Conservation (phyloP, 2,797 vertebrate species). For the Gambusia yucatana region DNA sequence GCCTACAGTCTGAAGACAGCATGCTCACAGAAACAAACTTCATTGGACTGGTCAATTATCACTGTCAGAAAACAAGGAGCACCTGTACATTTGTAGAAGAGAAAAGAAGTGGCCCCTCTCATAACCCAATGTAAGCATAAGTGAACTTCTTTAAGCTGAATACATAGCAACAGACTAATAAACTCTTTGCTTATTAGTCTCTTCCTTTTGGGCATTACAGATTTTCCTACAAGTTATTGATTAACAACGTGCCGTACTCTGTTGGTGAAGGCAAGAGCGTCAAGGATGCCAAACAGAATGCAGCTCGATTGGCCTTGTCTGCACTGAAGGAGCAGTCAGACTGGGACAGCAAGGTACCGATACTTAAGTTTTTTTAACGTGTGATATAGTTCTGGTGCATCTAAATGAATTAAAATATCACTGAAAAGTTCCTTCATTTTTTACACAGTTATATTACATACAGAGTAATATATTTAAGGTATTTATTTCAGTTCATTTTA, state of each 20-base stretch:
- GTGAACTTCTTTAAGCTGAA: background rate
- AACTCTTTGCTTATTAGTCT: background rate
- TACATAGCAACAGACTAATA: background rate
- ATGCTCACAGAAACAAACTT: slow-evolving; percentile 52
- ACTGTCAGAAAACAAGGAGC: slow-evolving; percentile 65
- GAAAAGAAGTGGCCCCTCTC: slow-evolving; percentile 58
- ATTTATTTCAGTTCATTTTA: background rate
- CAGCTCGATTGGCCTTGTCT: slow-evolving; percentile 64
- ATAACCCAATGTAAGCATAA: slow-evolving; percentile 71
- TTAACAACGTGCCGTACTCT: slow-evolving; percentile 60
- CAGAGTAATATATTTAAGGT: background rate
- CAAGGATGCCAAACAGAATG: slow-evolving; percentile 76
- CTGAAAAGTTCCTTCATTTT: background rate
- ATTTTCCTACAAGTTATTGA: slow-evolving; percentile 69
- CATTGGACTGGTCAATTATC: slow-evolving; percentile 58
- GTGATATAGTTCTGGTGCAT: background rate
- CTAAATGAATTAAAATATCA: background rate
- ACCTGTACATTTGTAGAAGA: slow-evolving; percentile 21
- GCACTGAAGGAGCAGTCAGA: slow-evolving; percentile 14
- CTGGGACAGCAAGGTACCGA: slow-evolving; percentile 53
- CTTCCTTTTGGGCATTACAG: slow-evolving; percentile 38
- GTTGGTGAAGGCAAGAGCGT: slow-evolving; percentile 61
- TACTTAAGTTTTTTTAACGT: background rate
- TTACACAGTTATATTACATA: background rate
- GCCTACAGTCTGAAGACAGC: slow-evolving; percentile 7